Evolutionary conservation across 2,888 invertebrate species (phyloP), one percentile per base, ranked within the genome.

Genomic region (Mystacides longicornis): DNA sequence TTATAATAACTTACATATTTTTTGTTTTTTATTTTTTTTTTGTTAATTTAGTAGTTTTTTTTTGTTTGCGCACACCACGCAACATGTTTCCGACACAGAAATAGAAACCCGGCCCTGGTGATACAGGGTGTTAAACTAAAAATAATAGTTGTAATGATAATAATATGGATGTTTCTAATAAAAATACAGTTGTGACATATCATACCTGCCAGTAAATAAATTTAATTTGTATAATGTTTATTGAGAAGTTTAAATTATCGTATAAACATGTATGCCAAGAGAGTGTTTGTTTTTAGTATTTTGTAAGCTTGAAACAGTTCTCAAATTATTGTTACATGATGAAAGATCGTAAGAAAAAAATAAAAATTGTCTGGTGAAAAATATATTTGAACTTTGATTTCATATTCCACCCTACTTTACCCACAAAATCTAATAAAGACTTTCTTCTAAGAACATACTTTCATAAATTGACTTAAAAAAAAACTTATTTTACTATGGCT

Each of bases 221-320:
- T 50, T 58, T 56, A 48, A 57, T 23, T 52, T 43, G 45, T 23
- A 7, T 7, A 37, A n/a, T 37, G 14, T 37, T n/a, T 37, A 7
- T n/a, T 37, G 37, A 37, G 37, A 37, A 37, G 11, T 27, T 7
- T 7, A 27, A 37, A 37, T 37, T 37, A 37, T 37, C 16, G 37
- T 37, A 37, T n/a, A n/a, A 55, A 58, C 55, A 61, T 54, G 60
- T 56, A 58, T 58, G 60, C 60, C 60, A 58, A 60, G 37, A 37
- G 60, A 59, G 60, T 60, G 59, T 61, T 59, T 61, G 59, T 59
- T 58, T 59, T 58, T 59, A 61, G 60, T 61, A 61, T 59, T 61
- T 61, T 61, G 59, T 61, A 61, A 61, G 60, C 59, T 59, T 61
- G 59, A 58, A 37, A 59, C 60, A 61, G 60, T 61, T 61, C 57